Base-by-base conservation (phyloP, 2,113 vertebrate genomes). In the Cryptotis parvus region DNA sequence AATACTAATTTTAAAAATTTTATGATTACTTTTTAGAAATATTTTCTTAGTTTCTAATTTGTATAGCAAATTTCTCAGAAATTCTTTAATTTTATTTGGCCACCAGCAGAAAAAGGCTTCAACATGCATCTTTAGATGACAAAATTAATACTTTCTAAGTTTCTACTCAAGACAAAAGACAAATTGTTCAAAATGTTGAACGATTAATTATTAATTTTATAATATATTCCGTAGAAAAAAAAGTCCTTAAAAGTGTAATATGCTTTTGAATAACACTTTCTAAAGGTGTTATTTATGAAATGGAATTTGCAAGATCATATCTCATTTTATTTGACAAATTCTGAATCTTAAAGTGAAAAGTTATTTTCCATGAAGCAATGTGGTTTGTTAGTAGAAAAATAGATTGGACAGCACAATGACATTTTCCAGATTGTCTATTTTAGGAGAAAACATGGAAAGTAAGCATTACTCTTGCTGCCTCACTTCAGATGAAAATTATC, bases 361-460 rank as follows among this genome's bases (percentile, higher is more conserved):
- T 52, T 49, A 74, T 10, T 73, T 92, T 90, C 58, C 3, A 12
- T 73, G 7, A 93, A 55, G 70, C 85, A 91, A 39, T 77, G 22
- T 76, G 24, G 24, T 81, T 73, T 61, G 85, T 58, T 78, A 58
- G 55, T 58, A 58, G 18, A 22, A 24, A 24, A 58, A 4, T 58
- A 20, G 22, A 77, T 89, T 45, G n/a, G 85, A 39, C 1, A 33
- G 11, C 31, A 73, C 15, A 20, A 15, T 33, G 4, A 68, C 85
- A 43, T 73, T 49, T n/a, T 78, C 69, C 33, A 31, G 52, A 15
- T 52, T 90, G 12, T 29, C 4, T 37, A 33, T 73, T 87, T 66
- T 6, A 58, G 29, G 20, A 75, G 9, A 65, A 91, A 84, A 31
- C 82, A 10, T 14, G 58, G 1, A 61, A 91, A 86, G 69, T 63